A percentile compares a stretch with the other conserved stretches of the same genome.
Evolutionary conservation across 2,113 vertebrate genomes (phyloP).

Genomic region (Dicrurus megarhynchus): DNA sequence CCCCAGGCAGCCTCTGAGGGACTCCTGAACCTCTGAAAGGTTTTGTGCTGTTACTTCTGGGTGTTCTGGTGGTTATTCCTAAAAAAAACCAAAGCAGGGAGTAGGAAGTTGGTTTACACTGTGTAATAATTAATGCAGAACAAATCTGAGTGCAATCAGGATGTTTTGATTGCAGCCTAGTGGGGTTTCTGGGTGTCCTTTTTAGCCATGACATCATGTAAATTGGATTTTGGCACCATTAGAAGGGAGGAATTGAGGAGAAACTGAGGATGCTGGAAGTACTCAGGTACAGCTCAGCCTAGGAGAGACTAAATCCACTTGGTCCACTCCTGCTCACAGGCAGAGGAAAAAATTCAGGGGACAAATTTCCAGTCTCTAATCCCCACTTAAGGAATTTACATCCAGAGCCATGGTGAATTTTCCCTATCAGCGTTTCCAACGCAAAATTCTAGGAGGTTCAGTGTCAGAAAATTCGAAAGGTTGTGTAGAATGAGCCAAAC

Average conservation of each 20-base stretch:
- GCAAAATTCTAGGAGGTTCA: background rate
- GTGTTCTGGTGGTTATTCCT: background rate
- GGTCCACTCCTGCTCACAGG: background rate
- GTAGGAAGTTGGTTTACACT: background rate
- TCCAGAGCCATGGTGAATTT: background rate
- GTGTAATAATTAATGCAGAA: conserved; percentile 17
- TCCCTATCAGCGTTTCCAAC: background rate
- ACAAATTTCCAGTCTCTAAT: background rate
- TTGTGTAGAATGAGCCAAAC: background rate
- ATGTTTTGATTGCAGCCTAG: conserved; percentile 41
- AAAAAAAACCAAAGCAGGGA: background rate
- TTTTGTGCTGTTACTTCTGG: background rate
- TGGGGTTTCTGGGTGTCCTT: conserved; percentile 14
- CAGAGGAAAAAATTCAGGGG: background rate
- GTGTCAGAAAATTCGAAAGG: background rate
- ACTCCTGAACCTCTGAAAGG: background rate
- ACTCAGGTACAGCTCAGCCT: background rate
- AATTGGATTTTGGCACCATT: background rate
- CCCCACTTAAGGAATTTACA: background rate
- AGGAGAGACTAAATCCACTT: background rate
- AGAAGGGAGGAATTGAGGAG: background rate
- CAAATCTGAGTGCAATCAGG: conserved; percentile 42
- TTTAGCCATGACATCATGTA: background rate
- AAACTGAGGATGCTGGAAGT: background rate
- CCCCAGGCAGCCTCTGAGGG: background rate